These are phyloP conservation scores for Gobius niger DNA, from an alignment of 2,113 vertebrate species.

Conservation along the genomic window DNA sequence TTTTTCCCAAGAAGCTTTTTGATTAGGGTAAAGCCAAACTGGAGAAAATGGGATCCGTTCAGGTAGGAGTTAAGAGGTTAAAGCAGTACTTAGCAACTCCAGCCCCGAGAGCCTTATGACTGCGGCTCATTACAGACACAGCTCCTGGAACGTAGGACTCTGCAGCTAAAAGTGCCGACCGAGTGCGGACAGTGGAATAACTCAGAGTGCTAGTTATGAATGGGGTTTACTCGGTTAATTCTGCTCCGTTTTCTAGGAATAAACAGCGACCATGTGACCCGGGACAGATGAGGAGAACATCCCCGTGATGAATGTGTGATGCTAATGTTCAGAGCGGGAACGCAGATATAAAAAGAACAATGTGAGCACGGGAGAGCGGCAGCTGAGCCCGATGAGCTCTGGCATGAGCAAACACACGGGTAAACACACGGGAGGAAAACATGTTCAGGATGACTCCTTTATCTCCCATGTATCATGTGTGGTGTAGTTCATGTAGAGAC, in stretches of 20 bases:
- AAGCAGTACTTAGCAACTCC: background rate
- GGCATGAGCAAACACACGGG: background rate
- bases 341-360: background rate
- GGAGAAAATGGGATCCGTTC: too few species aligned
- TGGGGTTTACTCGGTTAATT: too few species aligned
- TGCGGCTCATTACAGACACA: background rate
- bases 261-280: background rate
- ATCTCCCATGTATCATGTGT: too few species aligned
- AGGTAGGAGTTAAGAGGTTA: too few species aligned
- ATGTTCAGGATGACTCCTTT: too few species aligned
- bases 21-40: too few species aligned
- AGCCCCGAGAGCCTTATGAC: background rate
- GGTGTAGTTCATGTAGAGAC: too few species aligned
- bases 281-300: background rate
- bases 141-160: background rate
- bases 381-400: background rate
- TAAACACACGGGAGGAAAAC: too few species aligned
- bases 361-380: background rate
- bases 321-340: background rate
- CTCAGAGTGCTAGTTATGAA: background rate
- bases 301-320: background rate
- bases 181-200: background rate
- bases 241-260: background rate
- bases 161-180: constrained; percentile 6
- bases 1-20: too few species aligned